Evolutionary conservation across 2,888 invertebrate genomes (phyloP).

Genomic region (Melolontha melolontha): DNA sequence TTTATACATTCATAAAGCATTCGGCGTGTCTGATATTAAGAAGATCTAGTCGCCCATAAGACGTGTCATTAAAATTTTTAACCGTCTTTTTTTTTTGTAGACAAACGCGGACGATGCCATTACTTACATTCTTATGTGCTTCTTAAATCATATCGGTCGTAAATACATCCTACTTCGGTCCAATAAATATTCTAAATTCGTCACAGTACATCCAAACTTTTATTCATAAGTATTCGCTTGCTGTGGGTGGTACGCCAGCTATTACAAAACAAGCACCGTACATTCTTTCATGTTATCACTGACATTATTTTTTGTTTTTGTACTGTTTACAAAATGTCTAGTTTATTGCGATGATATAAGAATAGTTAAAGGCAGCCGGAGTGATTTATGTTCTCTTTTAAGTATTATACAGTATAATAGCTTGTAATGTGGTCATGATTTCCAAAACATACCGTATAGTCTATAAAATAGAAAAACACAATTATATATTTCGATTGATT

Average conservation of each 20-base stretch:
- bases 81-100: conserved; percentile 5
- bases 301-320: conserved; percentile 29
- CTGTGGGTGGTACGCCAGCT: conserved; percentile 26
- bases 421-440: conserved; percentile 15
- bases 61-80: conserved; percentile 15
- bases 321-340: conserved; percentile 29
- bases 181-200: conserved; percentile 30
- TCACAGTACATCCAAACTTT: conserved; percentile 30
- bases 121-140: conserved; percentile 16
- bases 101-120: conserved; percentile 6
- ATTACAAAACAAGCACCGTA: conserved; percentile 14
- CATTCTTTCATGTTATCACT: conserved; percentile 25
- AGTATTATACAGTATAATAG: neutral
- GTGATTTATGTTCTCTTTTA: conserved; percentile 15
- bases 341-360: conserved; percentile 24
- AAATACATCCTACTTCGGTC: conserved; percentile 9
- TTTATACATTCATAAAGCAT: conserved; percentile 8
- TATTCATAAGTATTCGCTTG: conserved; percentile 30
- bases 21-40: conserved; percentile 8
- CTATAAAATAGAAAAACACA: neutral
- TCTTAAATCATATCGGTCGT: conserved; percentile 29
- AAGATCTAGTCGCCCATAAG: conserved; percentile 9
- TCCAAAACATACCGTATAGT: conserved; percentile 4
- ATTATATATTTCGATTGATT: neutral
- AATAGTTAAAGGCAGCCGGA: conserved; percentile 1